Base-by-base conservation (phyloP, 2,888 invertebrate species). In the Myopa tessellatipennis region DNA sequence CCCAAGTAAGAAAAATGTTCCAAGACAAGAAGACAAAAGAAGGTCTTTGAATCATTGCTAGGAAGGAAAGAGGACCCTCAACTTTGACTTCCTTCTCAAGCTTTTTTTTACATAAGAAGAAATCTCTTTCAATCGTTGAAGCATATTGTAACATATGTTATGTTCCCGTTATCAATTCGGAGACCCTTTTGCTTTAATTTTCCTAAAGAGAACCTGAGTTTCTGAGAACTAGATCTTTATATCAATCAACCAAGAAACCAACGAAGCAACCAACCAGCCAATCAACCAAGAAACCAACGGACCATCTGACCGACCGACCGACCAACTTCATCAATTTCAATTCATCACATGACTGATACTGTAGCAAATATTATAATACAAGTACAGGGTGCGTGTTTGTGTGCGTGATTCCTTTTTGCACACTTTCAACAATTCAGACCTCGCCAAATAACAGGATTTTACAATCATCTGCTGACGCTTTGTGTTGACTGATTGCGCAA, bases 341-440 rank as follows among this genome's bases (percentile, higher is more conserved):
- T 70, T 60, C 14, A n/a, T 58, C 26, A 18, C 71, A 16, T 60
- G 73, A 18, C 12, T 77, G 67, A 68, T 45, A 45, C 34, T 68
- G 61, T 52, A 26, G 16, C 45, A 36, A n/a, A 76, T 6, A 45
- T 3, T 45, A 10, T 6, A 45, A 45, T 45, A 10, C 45, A 10
- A 45, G 10, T 16, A 55, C 16, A 55, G 4, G 34, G 14, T 34
- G 12, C 52, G 36, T 18, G 16, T 7, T 12, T 70, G 34, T 14
- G 70, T 26, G 38, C 68, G 18, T 38, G 65, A 70, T 69, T 71
- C 78, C 76, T 73, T 71, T 80, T 82, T 80, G 84, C 81, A 82
- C 80, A 83, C 86, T 87, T 84, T 83, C 78, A 82, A 87, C 86
- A 85, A 85, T 82, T 85, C 83, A 83, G 83, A 82, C 81, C 84